Conservation (phyloP, 2,888 invertebrate genomes). For the Oscheius sp. region DNA sequence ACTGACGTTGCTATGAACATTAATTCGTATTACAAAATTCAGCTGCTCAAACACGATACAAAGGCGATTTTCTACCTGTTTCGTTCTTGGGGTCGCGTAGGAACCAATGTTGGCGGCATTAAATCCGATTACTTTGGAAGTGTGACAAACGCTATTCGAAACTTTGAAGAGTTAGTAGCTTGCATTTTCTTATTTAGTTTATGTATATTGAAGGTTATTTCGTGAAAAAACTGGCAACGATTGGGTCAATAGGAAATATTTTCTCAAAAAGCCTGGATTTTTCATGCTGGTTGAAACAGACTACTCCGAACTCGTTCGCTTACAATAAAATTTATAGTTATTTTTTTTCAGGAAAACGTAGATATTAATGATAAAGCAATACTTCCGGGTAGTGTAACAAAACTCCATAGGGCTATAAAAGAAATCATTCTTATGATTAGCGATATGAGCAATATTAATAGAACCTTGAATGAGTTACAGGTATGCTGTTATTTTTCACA, state of each 20-base stretch:
- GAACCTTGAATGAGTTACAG: slow-evolving; percentile 91
- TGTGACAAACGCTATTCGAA: slow-evolving; percentile 66
- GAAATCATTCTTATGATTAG: slow-evolving; percentile 87
- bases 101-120: slow-evolving; percentile 86
- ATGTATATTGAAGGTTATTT: slow-evolving; percentile 76
- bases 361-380: slow-evolving; percentile 19
- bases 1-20: slow-evolving; percentile 87
- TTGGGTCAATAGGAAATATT: slow-evolving; percentile 81
- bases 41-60: slow-evolving; percentile 84
- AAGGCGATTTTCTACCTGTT: slow-evolving; percentile 81
- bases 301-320: slow-evolving; percentile 77
- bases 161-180: slow-evolving; percentile 59
- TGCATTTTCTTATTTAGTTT: background rate
- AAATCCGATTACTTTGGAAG: no score
- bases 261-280: slow-evolving; percentile 81
- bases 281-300: slow-evolving; percentile 91
- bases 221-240: slow-evolving; percentile 86
- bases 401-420: slow-evolving; percentile 83
- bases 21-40: slow-evolving; percentile 95
- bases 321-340: background rate
- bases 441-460: slow-evolving; percentile 90
- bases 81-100: slow-evolving; percentile 95
- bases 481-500: background rate
- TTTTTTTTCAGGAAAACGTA: slow-evolving; percentile 1
- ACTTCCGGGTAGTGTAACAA: slow-evolving; percentile 77